Conservation (phyloP, 2,888 invertebrate genomes). For the Scaptomyza polygonia region DNA sequence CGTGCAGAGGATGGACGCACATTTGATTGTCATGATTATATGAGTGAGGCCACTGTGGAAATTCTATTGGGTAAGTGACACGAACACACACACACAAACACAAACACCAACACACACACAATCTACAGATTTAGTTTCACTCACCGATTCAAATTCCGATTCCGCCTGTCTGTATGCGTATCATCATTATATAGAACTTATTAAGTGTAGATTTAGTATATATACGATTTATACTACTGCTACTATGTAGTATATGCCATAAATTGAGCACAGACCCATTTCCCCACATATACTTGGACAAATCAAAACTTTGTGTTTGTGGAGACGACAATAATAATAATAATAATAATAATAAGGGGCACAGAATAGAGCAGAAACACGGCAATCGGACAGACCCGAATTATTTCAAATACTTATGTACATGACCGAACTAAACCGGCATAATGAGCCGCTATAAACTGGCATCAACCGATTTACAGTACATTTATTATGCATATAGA, state of each 20-base stretch:
- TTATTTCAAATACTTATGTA: slow-evolving; percentile 34
- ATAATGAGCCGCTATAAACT: slow-evolving; percentile 38
- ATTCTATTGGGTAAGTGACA: slow-evolving; percentile 89
- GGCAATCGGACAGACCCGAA: slow-evolving; percentile 22
- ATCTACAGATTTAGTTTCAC: slow-evolving; percentile 35
- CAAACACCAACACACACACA: slow-evolving; percentile 8
- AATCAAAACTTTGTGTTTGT: slow-evolving; percentile 66
- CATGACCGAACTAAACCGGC: slow-evolving; percentile 20
- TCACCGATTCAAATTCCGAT: slow-evolving; percentile 36
- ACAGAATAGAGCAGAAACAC: neutral
- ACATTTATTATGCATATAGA: too few species aligned
- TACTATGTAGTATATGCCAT: slow-evolving; percentile 25
- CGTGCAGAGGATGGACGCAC: slow-evolving; percentile 88
- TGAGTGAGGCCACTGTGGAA: slow-evolving; percentile 93
- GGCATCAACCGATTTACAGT: slow-evolving; percentile 23
- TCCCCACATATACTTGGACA: slow-evolving; percentile 64
- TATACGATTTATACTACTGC: slow-evolving; percentile 20
- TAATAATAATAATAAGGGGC: slow-evolving; percentile 31
- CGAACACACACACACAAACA: slow-evolving; percentile 1
- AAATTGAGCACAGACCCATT: slow-evolving; percentile 73
- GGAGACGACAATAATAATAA: too few species aligned
- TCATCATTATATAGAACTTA: slow-evolving; percentile 11
- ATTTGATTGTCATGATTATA: slow-evolving; percentile 92
- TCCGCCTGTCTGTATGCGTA: slow-evolving; percentile 12
- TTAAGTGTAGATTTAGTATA: slow-evolving; percentile 1